Base-by-base conservation (phyloP, 2,113 vertebrate genomes). In the Herpetotheres cachinnans region DNA sequence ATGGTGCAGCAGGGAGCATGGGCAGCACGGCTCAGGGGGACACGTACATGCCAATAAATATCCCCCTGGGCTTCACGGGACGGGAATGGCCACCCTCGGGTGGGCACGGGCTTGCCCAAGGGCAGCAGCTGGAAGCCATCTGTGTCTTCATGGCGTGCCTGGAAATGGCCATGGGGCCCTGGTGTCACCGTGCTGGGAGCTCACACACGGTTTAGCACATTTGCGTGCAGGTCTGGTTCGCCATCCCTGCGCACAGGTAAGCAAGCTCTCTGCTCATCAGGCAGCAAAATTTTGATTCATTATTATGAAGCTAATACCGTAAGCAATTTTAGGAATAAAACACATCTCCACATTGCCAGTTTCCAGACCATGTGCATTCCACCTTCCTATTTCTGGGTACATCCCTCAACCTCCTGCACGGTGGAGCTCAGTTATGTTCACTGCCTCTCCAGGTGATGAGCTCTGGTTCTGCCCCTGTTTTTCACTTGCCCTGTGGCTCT, bases 1-100 rank as follows among this genome's bases (percentile, higher is more conserved):
- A 4, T 0, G 0, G 46, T 25, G 66, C 1, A 3, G 49, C 42
- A 0, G 3, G 74, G 36, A 49, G 24, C 0, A 0, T 3, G 78
- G 61, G 71, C 71, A 55, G 63, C 46, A 24, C 3, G 1, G n/a
- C 46, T 78, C 50, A 20, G 66, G 0, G 38, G 21, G 42, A 47
- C 21, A 2, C 0, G 0, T 17, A 10, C 12, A 0, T 13, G 24
- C 52, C 71, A 29, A 10, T 22, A 22, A n/a, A 67, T 4, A 3
- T 40, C 50, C 63, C 38, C 32, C 44, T 20, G 0, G 0, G 73
- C 62, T 32, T 9, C 44, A 8, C 2, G 0, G 69, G 38, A 12
- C 2, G 11, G 32, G 8, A 76, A n/a, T 13, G 21, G 36, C 50
- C 66, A 52, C 26, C 66, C 52, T 29, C 1, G 2, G 9, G 5